Base-by-base conservation (phyloP, 1,140 invertebrate genomes). In the Akabosia matsudoensis region DNA sequence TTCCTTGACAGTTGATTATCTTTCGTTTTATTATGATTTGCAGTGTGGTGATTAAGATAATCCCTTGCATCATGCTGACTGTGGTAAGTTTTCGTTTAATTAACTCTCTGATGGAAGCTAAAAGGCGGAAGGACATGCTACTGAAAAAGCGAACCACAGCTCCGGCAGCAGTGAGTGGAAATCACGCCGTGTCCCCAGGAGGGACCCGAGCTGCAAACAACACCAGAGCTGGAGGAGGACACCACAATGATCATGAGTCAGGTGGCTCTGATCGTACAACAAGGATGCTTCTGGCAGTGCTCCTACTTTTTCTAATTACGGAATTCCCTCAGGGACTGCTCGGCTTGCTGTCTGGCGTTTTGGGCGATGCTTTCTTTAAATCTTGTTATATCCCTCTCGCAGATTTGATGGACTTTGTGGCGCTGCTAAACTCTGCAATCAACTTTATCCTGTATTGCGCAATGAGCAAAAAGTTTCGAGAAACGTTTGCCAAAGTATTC, bases 401-500 rank as follows among this genome's bases (percentile, higher is more conserved):
- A 16, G 85, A 86, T 30, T 74, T 91, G 18, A 87, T 90, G 85
- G 90, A 91, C 82, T 83, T 90, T 28, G 82, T 91, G 37, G 90
- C 90, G 3, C 84, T 91, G 16, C 83, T 90, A 70, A 91, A 91
- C 84, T 88, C 87, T 76, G 87, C 88, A 37, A 86, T 91, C 76
- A 91, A 91, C 82, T 91, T 91, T 83, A 86, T 91, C 73, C 86
- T 91, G 18, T 91, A 91, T 82, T 90, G 89, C 81, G 86, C 87
- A 24, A 91, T 91, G 97, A 96, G 93, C 81, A 89, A 93, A 64
- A 96, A 98, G 87, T 99, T 99, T 85, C 88, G 97, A 18, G 90
- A 88, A 77, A 97, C 95, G 2, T 98, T 97, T 82, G 88, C 88
- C 30, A 84, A 91, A 73, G 86, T 91, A 1, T 91, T 91, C 83